Evolutionary conservation across 2,888 invertebrate genomes (phyloP).

Genomic region (Theretra japonica): DNA sequence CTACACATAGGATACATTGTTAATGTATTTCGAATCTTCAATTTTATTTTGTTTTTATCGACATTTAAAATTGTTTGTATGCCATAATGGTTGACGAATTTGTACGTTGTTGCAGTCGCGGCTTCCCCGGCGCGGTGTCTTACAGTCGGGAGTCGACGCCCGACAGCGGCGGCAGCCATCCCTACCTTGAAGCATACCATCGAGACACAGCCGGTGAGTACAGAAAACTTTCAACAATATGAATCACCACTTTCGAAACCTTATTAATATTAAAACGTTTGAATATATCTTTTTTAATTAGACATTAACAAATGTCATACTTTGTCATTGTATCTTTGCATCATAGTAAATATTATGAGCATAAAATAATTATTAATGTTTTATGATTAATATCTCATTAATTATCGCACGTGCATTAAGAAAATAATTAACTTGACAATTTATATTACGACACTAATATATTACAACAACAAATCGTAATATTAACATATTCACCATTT

Average conservation of each 20-base stretch:
- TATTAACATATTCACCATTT: slow-evolving; percentile 19
- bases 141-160: slow-evolving; percentile 96
- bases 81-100: too few relatives aligned
- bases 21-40: not conserved
- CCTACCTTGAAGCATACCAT: slow-evolving; percentile 92
- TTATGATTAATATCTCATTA: too few relatives aligned
- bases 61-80: not conserved
- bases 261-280: too few relatives aligned
- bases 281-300: too few relatives aligned
- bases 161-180: slow-evolving; percentile 94
- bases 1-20: slow-evolving; percentile 33
- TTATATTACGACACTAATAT: not conserved
- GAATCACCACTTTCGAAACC: too few relatives aligned
- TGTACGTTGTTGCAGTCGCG: slow-evolving; percentile 75
- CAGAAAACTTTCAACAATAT: too few relatives aligned
- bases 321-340: too few relatives aligned
- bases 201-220: slow-evolving; percentile 92
- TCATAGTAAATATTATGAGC: too few relatives aligned
- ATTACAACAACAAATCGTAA: slow-evolving; percentile 3
- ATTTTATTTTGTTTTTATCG: not conserved
- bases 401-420: too few relatives aligned
- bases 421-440: not conserved
- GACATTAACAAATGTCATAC: too few relatives aligned
- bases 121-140: slow-evolving; percentile 87
- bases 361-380: too few relatives aligned